Conservation (phyloP, 2,888 invertebrate species). For the Drosophila tripunctata region DNA sequence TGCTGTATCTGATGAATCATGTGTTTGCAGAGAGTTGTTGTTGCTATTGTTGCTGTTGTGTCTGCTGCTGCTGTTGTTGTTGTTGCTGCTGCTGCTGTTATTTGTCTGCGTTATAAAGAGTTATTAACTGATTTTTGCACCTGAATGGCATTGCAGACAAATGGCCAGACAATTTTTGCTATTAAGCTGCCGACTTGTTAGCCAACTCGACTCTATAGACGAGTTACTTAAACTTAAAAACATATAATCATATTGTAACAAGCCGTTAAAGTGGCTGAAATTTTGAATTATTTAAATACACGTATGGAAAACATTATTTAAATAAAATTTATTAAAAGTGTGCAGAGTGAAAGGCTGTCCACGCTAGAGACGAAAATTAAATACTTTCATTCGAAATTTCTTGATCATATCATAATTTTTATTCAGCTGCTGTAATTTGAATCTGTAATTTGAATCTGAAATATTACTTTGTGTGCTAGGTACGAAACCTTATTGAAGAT, state of each 20-base stretch:
- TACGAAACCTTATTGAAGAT: too few species aligned
- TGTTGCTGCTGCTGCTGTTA: conserved; percentile 10
- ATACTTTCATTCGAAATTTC: too few species aligned
- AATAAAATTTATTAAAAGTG: not conserved
- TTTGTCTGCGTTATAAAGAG: conserved; percentile 56
- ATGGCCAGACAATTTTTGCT: conserved; percentile 45
- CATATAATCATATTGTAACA: not conserved
- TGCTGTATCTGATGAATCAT: conserved; percentile 59
- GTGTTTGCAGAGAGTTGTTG: conserved; percentile 11
- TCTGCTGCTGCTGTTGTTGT: conserved; percentile 5
- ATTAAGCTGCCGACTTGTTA: conserved; percentile 23
- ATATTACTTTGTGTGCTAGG: too few species aligned
- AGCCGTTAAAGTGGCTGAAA: not conserved
- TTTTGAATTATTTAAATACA: not conserved
- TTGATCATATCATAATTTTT: too few species aligned
- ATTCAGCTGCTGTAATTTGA: too few species aligned
- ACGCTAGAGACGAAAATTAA: too few species aligned
- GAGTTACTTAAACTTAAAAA: not conserved
- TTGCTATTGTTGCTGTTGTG: conserved; percentile 9
- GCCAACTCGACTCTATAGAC: conserved; percentile 4
- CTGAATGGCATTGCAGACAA: conserved; percentile 58
- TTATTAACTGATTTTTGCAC: conserved; percentile 64
- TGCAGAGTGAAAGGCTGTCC: not conserved
- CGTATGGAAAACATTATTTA: not conserved
- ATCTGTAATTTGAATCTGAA: too few species aligned